Evolutionary conservation across 2,797 vertebrate genomes (phyloP).

Genomic region (Pseudochirops corinnae): DNA sequence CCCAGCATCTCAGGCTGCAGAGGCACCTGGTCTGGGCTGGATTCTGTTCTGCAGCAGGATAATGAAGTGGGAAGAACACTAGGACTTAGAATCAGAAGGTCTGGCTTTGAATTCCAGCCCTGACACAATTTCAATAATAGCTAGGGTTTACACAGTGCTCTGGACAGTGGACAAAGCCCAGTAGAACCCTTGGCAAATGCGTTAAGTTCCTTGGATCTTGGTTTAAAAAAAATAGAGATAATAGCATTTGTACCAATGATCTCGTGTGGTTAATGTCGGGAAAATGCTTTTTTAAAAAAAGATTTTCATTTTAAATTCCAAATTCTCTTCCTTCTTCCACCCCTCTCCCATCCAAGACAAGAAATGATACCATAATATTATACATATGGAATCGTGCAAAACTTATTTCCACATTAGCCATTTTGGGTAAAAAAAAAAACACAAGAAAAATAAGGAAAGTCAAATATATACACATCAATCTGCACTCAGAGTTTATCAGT

Average conservation of each 20-base stretch:
- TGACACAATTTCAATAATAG: background rate
- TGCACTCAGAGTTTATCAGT: background rate
- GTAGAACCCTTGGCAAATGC: background rate
- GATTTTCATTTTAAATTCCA: background rate
- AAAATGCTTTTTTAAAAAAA: background rate
- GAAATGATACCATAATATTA: background rate
- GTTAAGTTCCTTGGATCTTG: background rate
- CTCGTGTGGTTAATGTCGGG: background rate
- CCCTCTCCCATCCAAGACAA: background rate
- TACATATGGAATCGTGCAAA: background rate
- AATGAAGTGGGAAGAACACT: background rate
- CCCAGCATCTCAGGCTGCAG: background rate
- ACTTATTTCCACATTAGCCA: background rate
- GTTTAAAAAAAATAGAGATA: background rate
- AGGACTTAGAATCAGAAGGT: background rate
- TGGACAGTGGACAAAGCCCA: background rate
- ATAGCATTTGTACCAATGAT: background rate
- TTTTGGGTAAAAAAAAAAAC: background rate
- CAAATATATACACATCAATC: background rate
- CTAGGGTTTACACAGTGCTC: background rate
- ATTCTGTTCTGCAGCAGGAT: background rate
- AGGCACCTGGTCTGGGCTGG: background rate
- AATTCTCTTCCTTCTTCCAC: background rate
- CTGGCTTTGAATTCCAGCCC: background rate
- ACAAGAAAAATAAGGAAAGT: background rate